A percentile compares a stretch with the other conserved stretches of the same genome.
Conservation (phyloP, 1,140 invertebrate species). For the Nephila pilipes region DNA sequence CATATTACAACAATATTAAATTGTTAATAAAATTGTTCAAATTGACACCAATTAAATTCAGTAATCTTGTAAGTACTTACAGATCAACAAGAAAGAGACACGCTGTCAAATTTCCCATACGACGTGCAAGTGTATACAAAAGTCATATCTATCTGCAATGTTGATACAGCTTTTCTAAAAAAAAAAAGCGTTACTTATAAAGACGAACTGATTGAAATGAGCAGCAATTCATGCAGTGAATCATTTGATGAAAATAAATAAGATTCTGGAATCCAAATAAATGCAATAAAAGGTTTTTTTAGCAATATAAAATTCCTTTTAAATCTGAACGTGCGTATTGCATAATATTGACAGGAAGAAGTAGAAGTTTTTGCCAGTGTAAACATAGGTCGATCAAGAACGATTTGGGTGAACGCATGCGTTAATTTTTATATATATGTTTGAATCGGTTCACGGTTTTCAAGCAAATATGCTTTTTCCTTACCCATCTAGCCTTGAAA, state of each 20-base stretch:
- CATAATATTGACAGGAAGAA: neutral
- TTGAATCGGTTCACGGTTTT: too few relatives aligned
- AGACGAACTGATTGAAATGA: neutral
- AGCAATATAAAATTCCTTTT: neutral
- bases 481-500: too few relatives aligned
- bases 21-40: neutral
- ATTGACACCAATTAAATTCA: neutral
- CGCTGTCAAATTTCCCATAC: neutral
- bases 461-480: too few relatives aligned
- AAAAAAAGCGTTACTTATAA: neutral
- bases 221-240: neutral
- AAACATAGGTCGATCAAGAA: neutral
- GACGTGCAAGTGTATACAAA: neutral
- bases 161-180: conserved; percentile 26
- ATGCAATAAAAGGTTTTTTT: neutral
- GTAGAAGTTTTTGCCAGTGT: neutral
- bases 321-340: neutral
- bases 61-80: neutral
- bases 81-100: neutral
- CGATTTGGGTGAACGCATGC: neutral
- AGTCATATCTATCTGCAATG: neutral
- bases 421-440: neutral
- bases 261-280: too few relatives aligned
- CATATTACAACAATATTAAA: neutral
- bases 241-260: too few relatives aligned